Conservation (phyloP, 2,113 vertebrate species). For the Anguilla japonica region DNA sequence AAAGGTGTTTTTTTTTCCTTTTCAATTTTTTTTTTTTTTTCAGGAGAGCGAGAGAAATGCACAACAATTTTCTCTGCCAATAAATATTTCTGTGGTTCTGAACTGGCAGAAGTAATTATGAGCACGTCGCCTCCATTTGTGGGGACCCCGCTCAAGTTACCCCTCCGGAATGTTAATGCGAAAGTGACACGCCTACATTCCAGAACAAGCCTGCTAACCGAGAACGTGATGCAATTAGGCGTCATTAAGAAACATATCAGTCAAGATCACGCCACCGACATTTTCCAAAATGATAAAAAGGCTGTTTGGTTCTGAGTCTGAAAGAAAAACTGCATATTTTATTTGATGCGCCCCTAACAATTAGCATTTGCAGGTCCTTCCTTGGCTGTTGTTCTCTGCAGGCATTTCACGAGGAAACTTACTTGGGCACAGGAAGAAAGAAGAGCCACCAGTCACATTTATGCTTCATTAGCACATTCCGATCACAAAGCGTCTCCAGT, state of each 20-base stretch:
- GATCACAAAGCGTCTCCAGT: not conserved
- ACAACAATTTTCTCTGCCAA: not conserved
- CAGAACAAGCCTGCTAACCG: not conserved
- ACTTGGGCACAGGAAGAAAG: not conserved
- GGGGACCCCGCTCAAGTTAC: not conserved
- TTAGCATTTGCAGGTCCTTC: not conserved
- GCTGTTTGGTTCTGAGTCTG: not conserved
- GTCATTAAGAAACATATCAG: constrained; percentile 10
- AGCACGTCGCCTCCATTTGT: constrained; percentile 20
- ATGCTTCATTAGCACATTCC: not conserved
- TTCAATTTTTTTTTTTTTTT: not conserved
- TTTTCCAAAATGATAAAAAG: not conserved
- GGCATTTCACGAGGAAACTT: not conserved
- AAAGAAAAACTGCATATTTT: not conserved
- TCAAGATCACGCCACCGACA: not conserved
- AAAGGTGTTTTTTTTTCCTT: not conserved
- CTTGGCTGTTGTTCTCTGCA: not conserved
- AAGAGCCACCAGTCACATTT: not conserved
- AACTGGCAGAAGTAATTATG: constrained; percentile 14
- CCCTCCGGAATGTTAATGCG: not conserved
- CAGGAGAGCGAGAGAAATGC: constrained; percentile 29
- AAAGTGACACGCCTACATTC: not conserved
- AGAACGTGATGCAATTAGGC: constrained; percentile 12
- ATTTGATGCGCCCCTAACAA: not conserved
- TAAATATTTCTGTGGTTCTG: not conserved